A percentile compares a stretch with the other conserved stretches of the same genome.
These are phyloP conservation scores for Rhogogaster chlorosoma DNA, from an alignment of 2,888 invertebrate genomes.

Conservation along the genomic window DNA sequence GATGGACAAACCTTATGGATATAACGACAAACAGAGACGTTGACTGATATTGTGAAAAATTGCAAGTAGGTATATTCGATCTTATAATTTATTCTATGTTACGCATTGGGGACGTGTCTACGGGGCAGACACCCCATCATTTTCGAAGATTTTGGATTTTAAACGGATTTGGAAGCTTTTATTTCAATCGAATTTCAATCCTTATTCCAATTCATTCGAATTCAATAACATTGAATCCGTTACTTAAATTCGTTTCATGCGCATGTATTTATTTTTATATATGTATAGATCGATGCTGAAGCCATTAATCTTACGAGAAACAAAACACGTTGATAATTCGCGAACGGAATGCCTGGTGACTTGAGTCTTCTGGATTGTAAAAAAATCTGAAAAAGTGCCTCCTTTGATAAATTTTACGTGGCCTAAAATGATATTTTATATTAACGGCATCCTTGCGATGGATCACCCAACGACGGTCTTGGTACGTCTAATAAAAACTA, in stretches of 20 bases:
- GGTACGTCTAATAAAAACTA: conserved; percentile 7
- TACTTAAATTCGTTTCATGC: not conserved
- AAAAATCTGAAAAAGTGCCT: not conserved
- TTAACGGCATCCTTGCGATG: not conserved
- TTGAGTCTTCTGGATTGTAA: not conserved
- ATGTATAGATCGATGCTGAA: not conserved
- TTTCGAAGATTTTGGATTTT: not conserved
- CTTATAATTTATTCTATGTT: not conserved
- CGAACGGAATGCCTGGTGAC: not conserved
- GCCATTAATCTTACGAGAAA: not conserved
- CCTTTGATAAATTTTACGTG: not conserved
- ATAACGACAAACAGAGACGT: not conserved
- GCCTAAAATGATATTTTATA: not conserved
- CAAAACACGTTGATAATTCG: not conserved
- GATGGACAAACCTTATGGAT: not conserved
- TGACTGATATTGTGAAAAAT: conserved; percentile 14
- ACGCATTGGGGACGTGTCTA: not conserved
- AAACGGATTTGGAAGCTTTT: not conserved
- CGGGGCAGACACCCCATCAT: not conserved
- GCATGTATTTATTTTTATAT: not conserved
- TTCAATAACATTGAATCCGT: not conserved
- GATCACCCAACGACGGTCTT: not conserved
- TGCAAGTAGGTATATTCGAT: conserved; percentile 18
- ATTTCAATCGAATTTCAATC: not conserved
- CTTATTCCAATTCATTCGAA: not conserved